Conservation (phyloP, 2,888 invertebrate species). For the Pediacus dermestoides region DNA sequence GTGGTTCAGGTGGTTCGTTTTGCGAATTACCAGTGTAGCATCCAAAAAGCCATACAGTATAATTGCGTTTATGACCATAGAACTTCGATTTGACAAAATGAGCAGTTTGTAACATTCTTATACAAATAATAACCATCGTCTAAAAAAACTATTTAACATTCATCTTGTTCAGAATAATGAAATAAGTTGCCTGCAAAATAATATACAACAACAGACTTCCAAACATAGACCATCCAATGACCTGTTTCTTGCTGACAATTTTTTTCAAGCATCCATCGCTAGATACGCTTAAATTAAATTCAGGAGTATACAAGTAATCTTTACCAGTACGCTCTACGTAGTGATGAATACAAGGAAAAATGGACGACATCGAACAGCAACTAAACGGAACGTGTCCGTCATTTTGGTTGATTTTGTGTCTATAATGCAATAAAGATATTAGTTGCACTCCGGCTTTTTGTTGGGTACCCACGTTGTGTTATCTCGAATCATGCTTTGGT, state of each 20-base stretch:
- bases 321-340: conserved; percentile 54
- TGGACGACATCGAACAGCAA: conserved; percentile 57
- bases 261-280: conserved; percentile 43
- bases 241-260: conserved; percentile 36
- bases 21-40: too few relatives aligned
- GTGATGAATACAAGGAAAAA: conserved; percentile 60
- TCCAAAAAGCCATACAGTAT: conserved; percentile 4
- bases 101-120: conserved; percentile 45
- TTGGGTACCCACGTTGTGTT: conserved; percentile 22
- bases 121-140: conserved; percentile 21
- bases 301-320: conserved; percentile 56
- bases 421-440: conserved; percentile 10
- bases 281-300: conserved; percentile 45
- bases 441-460: conserved; percentile 21
- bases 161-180: background rate
- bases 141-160: conserved; percentile 14
- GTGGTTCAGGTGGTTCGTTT: too few relatives aligned
- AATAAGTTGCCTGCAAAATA: conserved; percentile 33
- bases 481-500: conserved; percentile 46
- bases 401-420: conserved; percentile 3
- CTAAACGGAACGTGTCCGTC: conserved; percentile 60
- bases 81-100: conserved; percentile 37
- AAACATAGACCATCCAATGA: conserved; percentile 41
- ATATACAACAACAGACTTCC: conserved; percentile 36
- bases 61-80: conserved; percentile 1